Conservation (phyloP, 2,797 vertebrate genomes). For the Sebastolobus altivelis region DNA sequence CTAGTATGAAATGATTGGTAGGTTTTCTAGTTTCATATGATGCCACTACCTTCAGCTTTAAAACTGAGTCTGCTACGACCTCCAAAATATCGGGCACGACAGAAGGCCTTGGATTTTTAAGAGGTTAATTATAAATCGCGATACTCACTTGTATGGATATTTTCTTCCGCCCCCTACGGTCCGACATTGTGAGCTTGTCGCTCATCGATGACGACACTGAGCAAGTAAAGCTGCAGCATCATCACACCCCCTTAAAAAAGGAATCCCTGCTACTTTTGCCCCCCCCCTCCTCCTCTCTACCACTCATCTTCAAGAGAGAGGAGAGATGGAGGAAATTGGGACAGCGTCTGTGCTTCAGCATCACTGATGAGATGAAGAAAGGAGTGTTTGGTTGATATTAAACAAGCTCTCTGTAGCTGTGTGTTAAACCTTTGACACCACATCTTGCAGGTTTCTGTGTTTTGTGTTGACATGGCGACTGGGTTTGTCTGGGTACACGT, state of each 20-base stretch:
- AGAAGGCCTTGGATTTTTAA: too few species aligned
- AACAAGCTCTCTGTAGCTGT: not conserved
- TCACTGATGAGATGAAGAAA: slow-evolving; percentile 42
- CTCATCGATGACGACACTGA: not conserved
- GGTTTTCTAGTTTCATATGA: too few species aligned
- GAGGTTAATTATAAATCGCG: too few species aligned
- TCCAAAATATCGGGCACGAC: too few species aligned
- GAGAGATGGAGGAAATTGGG: slow-evolving; percentile 38
- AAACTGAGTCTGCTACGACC: too few species aligned
- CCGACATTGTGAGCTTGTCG: not conserved
- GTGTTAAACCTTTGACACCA: slow-evolving; percentile 21
- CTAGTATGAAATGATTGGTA: too few species aligned
- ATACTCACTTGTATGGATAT: too few species aligned
- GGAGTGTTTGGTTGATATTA: not conserved
- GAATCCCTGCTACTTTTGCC: not conserved
- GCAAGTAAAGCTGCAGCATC: slow-evolving; percentile 25
- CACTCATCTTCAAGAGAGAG: slow-evolving; percentile 34
- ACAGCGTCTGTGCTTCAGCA: slow-evolving; percentile 26
- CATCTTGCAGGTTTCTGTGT: slow-evolving; percentile 24
- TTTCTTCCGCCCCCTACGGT: too few species aligned
- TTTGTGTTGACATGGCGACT: slow-evolving; percentile 10
- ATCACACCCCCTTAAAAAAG: slow-evolving; percentile 8
- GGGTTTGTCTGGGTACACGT: slow-evolving; percentile 3
- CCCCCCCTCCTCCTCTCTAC: not conserved
- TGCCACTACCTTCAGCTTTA: too few species aligned